Percentiles rank a stretch among this genome's conserved stretches.
Evolutionary conservation across 2,888 invertebrate genomes (phyloP).

Genomic region (Apodemia mormo): DNA sequence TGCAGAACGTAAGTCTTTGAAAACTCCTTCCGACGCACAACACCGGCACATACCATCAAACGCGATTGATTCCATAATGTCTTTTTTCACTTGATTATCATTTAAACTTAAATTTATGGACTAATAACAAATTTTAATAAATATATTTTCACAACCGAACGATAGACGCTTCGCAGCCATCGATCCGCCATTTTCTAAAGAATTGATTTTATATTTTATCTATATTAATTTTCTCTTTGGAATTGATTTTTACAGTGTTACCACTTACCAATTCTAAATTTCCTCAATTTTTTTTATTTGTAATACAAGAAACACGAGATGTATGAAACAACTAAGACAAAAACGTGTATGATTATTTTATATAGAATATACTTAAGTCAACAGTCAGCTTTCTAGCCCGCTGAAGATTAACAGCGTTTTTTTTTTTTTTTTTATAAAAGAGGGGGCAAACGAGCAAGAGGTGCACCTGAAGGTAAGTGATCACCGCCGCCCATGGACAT

Average conservation of each 20-base stretch:
- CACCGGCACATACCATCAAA: slow-evolving; percentile 68
- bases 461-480: no score
- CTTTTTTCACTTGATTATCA: slow-evolving; percentile 44
- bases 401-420: no score
- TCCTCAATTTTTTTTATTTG: no score
- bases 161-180: slow-evolving; percentile 48
- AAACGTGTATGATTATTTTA: no score
- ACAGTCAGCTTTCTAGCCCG: no score
- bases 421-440: no score
- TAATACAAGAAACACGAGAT: no score
- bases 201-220: slow-evolving; percentile 10
- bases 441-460: no score
- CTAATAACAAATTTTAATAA: background rate
- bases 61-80: slow-evolving; percentile 57
- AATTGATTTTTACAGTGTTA: slow-evolving; percentile 20
- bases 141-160: slow-evolving; percentile 26
- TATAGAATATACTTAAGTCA: no score
- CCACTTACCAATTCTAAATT: background rate
- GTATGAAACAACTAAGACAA: no score
- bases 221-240: no score
- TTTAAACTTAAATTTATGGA: slow-evolving; percentile 41
- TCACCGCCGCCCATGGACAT: no score
- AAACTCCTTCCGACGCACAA: slow-evolving; percentile 70
- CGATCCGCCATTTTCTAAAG: slow-evolving; percentile 61
- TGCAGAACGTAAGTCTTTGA: slow-evolving; percentile 62